Percentiles rank a stretch among this genome's conserved stretches.
These are phyloP conservation scores for Polymixis flavicincta DNA, from an alignment of 2,888 invertebrate genomes.

Conservation along the genomic window DNA sequence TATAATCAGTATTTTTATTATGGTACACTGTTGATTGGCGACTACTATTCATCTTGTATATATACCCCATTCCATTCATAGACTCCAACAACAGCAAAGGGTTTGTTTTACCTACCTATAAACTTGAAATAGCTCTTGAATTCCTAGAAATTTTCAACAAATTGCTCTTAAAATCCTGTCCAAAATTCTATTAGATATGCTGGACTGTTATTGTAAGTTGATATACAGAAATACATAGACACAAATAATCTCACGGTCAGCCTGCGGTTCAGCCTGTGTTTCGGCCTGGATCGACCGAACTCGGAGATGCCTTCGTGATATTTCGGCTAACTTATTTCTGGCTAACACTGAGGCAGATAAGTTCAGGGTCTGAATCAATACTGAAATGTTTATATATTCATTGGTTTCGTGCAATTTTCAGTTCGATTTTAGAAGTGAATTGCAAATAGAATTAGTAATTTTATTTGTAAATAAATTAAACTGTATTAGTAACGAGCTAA, in stretches of 20 bases:
- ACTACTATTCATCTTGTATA: no score
- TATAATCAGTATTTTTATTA: no score
- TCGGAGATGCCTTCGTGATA: conserved; percentile 36
- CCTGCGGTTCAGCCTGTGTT: conserved; percentile 5
- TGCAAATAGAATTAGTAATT: background rate
- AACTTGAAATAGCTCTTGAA: background rate
- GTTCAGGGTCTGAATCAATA: conserved; percentile 55
- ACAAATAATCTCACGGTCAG: conserved; percentile 49
- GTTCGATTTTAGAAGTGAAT: background rate
- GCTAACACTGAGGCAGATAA: conserved; percentile 21
- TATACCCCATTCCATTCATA: no score
- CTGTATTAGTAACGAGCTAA: background rate
- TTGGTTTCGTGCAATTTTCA: background rate
- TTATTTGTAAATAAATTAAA: background rate
- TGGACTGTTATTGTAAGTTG: conserved; percentile 31
- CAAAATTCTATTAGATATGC: conserved; percentile 5
- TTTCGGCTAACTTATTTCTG: conserved; percentile 45
- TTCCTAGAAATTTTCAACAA: background rate
- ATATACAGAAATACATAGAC: conserved; percentile 37
- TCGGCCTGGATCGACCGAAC: background rate
- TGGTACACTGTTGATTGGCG: background rate
- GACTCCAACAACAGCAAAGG: background rate
- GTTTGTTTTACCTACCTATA: background rate
- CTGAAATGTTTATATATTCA: conserved; percentile 23
- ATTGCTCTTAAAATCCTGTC: background rate